phyloP scores from a whole-genome alignment of 1,140 invertebrate species.

The Zeugodacus cucurbitae region DNA sequence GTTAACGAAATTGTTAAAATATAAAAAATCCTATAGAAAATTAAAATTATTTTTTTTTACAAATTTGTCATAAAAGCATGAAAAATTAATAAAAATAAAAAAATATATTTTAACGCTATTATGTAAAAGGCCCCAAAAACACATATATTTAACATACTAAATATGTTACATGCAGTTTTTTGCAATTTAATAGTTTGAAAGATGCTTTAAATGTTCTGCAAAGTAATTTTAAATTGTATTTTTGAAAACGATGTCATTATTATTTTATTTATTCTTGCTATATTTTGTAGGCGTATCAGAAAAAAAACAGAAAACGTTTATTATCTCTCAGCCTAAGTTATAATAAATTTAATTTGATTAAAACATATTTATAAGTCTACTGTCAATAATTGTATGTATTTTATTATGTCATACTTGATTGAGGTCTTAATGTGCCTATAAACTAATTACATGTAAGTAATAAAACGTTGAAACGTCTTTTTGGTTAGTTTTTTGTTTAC shows the following conservation, averaged over 20 bases:
- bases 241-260: not conserved
- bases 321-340: not conserved
- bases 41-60: not conserved
- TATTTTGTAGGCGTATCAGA: not conserved
- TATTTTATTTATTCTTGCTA: not conserved
- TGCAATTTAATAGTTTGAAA: no score
- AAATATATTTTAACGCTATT: not conserved
- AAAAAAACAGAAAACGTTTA: not conserved
- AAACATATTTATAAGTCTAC: not conserved
- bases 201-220: not conserved
- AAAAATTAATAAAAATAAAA: not conserved
- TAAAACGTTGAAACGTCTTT: slow-evolving; percentile 34
- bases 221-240: not conserved
- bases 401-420: not conserved
- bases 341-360: slow-evolving; percentile 2
- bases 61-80: not conserved
- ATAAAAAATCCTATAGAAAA: not conserved
- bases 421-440: slow-evolving; percentile 23
- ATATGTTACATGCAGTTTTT: no score
- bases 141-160: not conserved
- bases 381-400: not conserved
- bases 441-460: slow-evolving; percentile 23
- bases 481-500: not conserved
- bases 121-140: not conserved
- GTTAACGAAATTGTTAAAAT: not conserved